These are phyloP conservation scores for Caenorhabditis sp. DNA, from an alignment of 2,888 invertebrate species.

Conservation along the genomic window DNA sequence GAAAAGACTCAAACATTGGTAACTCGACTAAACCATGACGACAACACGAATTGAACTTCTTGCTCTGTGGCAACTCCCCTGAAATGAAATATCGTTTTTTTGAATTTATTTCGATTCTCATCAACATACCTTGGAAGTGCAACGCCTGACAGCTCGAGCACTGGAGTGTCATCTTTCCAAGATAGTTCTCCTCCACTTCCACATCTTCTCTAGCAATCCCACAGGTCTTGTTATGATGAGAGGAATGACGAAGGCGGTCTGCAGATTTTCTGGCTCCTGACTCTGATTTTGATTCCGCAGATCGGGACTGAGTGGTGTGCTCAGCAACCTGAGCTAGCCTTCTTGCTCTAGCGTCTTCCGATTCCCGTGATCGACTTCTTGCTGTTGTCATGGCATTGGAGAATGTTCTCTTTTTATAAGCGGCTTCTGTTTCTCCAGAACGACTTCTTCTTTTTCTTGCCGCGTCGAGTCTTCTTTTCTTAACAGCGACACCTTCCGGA, in stretches of 20 bases:
- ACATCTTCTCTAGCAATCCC: background rate
- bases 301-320: background rate
- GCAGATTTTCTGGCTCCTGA: background rate
- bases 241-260: background rate
- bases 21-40: no score
- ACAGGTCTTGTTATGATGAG: background rate
- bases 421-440: background rate
- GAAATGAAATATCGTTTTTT: no score
- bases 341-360: background rate
- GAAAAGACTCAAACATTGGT: no score
- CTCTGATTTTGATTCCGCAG: background rate
- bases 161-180: background rate
- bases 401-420: background rate
- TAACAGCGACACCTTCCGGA: background rate
- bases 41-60: no score
- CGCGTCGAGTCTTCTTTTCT: background rate
- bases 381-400: background rate
- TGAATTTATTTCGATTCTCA: background rate
- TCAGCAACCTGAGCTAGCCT: background rate
- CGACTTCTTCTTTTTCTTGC: background rate
- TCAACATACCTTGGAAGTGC: conserved; percentile 79
- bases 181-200: background rate
- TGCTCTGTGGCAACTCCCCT: no score
- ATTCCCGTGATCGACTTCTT: background rate
- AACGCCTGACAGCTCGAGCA: conserved; percentile 72